A percentile compares a stretch with the other conserved stretches of the same genome.
Evolutionary conservation across 35 echinoderm and acorn worm genomes (phyloP).

Genomic region (Patiria miniata): DNA sequence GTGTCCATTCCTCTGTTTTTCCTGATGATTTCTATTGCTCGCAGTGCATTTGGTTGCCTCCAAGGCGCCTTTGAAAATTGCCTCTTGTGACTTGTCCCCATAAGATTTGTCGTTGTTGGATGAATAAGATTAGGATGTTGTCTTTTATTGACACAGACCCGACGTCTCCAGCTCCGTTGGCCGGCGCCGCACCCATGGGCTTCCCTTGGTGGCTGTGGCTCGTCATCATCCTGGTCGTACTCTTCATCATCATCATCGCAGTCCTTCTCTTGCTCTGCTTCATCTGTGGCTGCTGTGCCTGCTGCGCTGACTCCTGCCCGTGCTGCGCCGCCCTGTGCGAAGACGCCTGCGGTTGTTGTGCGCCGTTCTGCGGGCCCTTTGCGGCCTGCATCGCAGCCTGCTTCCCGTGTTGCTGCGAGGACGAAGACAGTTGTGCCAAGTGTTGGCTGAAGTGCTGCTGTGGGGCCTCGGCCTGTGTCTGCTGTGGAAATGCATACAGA

Average conservation of each 20-base stretch:
- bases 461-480: conserved; percentile 55
- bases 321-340: conserved; percentile 52
- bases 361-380: conserved; percentile 14
- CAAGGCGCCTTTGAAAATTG: no score
- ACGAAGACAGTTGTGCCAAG: conserved; percentile 60
- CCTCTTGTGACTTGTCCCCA: no score
- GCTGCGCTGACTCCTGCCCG: conserved; percentile 46
- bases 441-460: conserved; percentile 50
- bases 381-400: conserved; percentile 29
- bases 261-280: conserved; percentile 57
- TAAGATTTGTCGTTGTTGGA: no score
- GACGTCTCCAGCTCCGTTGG: neutral
- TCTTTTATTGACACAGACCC: conserved; percentile 1
- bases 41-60: no score
- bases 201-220: conserved; percentile 71
- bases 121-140: no score
- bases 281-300: conserved; percentile 58
- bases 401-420: conserved; percentile 63
- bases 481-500: conserved; percentile 60
- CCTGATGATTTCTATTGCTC: no score
- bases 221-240: conserved; percentile 39
- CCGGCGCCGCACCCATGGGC: conserved; percentile 13
- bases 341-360: conserved; percentile 41
- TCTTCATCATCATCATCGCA: conserved; percentile 58
- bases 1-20: no score